Conservation (phyloP, 2,888 invertebrate genomes). For the Agrotis ipsilon region DNA sequence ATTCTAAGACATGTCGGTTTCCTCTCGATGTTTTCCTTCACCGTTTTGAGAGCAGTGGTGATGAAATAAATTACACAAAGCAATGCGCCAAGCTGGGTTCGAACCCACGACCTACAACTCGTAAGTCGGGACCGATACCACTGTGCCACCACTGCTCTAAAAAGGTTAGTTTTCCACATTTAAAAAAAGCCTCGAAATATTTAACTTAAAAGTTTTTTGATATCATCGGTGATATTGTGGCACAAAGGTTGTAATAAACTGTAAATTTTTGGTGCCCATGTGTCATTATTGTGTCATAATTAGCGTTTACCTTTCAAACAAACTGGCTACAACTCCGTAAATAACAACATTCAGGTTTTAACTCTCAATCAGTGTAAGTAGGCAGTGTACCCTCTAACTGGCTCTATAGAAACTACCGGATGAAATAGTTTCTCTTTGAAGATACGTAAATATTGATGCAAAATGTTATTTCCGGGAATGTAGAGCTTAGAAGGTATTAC, state of each 20-base stretch:
- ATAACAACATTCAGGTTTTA: conserved; percentile 25
- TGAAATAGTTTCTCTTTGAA: conserved; percentile 30
- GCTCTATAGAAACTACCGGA: conserved; percentile 8
- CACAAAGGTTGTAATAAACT: conserved; percentile 41
- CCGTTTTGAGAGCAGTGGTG: too few relatives aligned
- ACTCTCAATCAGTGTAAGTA: conserved; percentile 20
- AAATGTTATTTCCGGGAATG: neutral
- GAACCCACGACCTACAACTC: too few relatives aligned
- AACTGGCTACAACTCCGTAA: neutral
- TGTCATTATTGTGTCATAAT: conserved; percentile 15
- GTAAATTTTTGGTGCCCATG: conserved; percentile 29
- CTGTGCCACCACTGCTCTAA: too few relatives aligned
- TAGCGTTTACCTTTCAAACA: neutral
- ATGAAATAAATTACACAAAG: too few relatives aligned
- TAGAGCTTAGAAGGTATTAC: neutral
- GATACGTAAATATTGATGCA: conserved; percentile 24
- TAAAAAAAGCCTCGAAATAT: conserved; percentile 5
- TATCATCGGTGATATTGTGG: conserved; percentile 22
- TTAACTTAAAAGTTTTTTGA: conserved; percentile 16
- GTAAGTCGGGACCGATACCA: too few relatives aligned
- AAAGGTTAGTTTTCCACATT: neutral
- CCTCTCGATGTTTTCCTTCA: too few relatives aligned
- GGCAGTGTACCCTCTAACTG: conserved; percentile 10
- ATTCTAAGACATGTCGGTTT: too few relatives aligned
- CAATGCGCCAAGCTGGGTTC: too few relatives aligned